phyloP scores from a whole-genome alignment of 2,888 invertebrate species.

The Amphiduros pacificus region DNA sequence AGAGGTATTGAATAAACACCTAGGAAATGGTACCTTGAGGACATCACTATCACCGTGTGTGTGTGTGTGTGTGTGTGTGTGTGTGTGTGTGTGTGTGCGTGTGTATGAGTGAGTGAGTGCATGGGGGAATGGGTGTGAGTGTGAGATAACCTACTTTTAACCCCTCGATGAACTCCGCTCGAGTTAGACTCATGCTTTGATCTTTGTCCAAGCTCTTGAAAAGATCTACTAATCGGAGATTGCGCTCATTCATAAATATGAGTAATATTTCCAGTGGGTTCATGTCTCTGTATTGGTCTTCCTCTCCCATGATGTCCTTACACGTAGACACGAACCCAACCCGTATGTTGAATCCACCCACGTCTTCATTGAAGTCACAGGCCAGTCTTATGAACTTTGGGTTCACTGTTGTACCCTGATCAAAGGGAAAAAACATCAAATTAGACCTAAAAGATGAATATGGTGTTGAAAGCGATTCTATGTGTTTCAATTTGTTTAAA shows the following conservation, averaged over 20 bases:
- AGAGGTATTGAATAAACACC: too few species aligned
- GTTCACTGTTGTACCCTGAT: slow-evolving; percentile 21
- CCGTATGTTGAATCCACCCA: slow-evolving; percentile 19
- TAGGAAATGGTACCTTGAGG: not conserved
- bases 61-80: too few species aligned
- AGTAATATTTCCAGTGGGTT: slow-evolving; percentile 32
- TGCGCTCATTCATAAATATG: slow-evolving; percentile 30
- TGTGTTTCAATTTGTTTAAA: too few species aligned
- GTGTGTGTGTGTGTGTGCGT: too few species aligned
- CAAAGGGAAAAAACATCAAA: too few species aligned
- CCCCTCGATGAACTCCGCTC: slow-evolving; percentile 27
- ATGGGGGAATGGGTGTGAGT: too few species aligned
- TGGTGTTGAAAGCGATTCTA: too few species aligned
- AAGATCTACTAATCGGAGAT: slow-evolving; percentile 30
- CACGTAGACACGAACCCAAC: slow-evolving; percentile 21
- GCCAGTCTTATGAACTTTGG: slow-evolving; percentile 25
- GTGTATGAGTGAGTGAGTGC: too few species aligned
- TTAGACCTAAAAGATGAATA: too few species aligned
- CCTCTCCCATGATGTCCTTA: not conserved
- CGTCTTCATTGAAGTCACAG: slow-evolving; percentile 9
- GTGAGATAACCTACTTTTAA: slow-evolving; percentile 21
- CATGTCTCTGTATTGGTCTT: slow-evolving; percentile 17
- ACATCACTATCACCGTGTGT: too few species aligned
- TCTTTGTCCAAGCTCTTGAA: slow-evolving; percentile 32
- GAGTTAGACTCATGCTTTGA: slow-evolving; percentile 26